Evolutionary conservation across 2,888 invertebrate species (phyloP).

Genomic region (Celastrina argiolus): DNA sequence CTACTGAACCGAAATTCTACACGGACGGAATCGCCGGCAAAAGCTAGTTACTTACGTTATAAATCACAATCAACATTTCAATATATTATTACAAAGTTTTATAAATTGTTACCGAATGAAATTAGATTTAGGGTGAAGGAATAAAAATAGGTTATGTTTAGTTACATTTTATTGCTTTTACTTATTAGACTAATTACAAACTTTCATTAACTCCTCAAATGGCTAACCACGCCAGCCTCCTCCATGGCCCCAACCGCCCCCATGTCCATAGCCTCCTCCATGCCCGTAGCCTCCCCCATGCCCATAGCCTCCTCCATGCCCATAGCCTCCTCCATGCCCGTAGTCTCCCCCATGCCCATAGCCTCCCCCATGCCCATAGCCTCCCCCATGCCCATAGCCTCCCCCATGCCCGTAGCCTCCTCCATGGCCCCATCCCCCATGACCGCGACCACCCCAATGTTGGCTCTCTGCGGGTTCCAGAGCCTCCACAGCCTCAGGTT

Average conservation of each 20-base stretch:
- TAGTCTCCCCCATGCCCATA: slow-evolving; percentile 33
- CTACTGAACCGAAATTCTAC: no score
- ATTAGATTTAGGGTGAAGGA: not conserved
- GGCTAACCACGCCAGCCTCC: not conserved
- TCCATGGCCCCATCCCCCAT: slow-evolving; percentile 26
- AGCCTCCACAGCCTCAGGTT: not conserved
- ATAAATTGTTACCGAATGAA: no score
- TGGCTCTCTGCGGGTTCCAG: not conserved
- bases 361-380: slow-evolving; percentile 27
- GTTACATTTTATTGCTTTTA: not conserved
- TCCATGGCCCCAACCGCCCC: slow-evolving; percentile 18
- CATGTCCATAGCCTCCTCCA: slow-evolving; percentile 26
- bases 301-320: slow-evolving; percentile 11
- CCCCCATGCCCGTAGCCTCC: slow-evolving; percentile 8
- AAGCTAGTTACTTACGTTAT: no score
- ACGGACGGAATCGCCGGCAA: no score
- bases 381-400: slow-evolving; percentile 23
- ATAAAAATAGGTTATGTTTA: not conserved
- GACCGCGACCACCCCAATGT: slow-evolving; percentile 25
- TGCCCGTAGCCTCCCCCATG: slow-evolving; percentile 4
- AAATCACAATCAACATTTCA: no score
- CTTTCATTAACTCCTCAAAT: not conserved
- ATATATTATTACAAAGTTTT: no score
- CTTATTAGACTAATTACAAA: not conserved
- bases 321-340: not conserved